phyloP scores from a whole-genome alignment of 2,797 vertebrate genomes.

The Rachycentron canadum region DNA sequence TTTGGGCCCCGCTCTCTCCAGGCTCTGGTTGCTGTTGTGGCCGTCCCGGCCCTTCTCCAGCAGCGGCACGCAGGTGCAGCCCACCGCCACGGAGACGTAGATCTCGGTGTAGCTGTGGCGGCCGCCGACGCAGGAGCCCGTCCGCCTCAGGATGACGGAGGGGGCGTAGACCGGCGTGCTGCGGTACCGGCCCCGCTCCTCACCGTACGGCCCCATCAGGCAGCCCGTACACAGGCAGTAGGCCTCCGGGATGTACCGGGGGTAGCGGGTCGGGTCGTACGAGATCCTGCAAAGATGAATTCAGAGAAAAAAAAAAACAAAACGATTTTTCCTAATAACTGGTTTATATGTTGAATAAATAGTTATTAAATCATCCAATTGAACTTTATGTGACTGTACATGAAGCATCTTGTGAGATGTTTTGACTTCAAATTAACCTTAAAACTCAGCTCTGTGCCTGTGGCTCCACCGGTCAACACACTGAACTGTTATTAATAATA shows the following conservation, averaged over 20 bases:
- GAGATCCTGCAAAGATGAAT: constrained; percentile 84
- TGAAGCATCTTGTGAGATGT: too few species aligned
- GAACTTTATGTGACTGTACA: too few species aligned
- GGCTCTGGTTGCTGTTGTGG: constrained; percentile 63
- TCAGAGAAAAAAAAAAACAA: too few species aligned
- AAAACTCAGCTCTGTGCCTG: too few species aligned
- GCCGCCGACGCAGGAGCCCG: constrained; percentile 85
- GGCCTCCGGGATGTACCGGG: constrained; percentile 92
- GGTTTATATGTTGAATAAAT: too few species aligned
- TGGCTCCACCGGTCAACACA: too few species aligned
- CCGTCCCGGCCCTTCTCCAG: constrained; percentile 75
- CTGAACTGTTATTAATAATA: too few species aligned
- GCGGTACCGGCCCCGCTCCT: constrained; percentile 84
- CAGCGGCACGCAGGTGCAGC: constrained; percentile 93
- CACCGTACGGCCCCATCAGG: constrained; percentile 84
- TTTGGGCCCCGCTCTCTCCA: constrained; percentile 71
- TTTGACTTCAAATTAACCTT: too few species aligned
- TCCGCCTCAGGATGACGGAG: constrained; percentile 89
- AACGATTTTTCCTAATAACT: too few species aligned
- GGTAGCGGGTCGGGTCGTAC: constrained; percentile 89
- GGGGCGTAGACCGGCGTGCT: constrained; percentile 92
- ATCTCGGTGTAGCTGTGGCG: constrained; percentile 90
- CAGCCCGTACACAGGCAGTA: constrained; percentile 95
- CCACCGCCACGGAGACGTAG: constrained; percentile 92
- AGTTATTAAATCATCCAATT: too few species aligned